Conservation (phyloP, 2,797 vertebrate species). For the Cuniculus paca region DNA sequence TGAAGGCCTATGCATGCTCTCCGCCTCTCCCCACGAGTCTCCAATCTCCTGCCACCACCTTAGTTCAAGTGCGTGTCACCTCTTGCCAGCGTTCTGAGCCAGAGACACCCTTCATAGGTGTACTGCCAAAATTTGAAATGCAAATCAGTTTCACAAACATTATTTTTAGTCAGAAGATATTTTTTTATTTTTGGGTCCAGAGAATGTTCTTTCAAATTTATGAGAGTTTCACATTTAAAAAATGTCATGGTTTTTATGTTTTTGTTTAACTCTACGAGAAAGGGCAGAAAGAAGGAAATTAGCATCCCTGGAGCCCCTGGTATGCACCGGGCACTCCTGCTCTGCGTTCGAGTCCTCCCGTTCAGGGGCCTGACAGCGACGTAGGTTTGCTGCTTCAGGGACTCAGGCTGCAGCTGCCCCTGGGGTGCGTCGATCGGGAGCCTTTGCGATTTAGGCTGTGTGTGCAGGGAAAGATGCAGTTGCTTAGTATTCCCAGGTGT, state of each 20-base stretch:
- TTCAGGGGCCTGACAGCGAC: not conserved
- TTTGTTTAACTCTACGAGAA: slow-evolving; percentile 76
- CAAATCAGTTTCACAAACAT: slow-evolving; percentile 83
- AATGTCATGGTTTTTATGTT: slow-evolving; percentile 77
- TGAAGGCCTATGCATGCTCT: slow-evolving; percentile 68
- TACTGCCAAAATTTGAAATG: slow-evolving; percentile 86
- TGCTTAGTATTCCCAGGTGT: not conserved
- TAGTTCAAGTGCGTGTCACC: slow-evolving; percentile 84
- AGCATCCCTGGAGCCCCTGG: slow-evolving; percentile 65
- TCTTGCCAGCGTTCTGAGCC: slow-evolving; percentile 83
- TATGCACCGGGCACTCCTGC: slow-evolving; percentile 24
- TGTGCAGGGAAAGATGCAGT: not conserved
- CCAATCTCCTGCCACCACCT: slow-evolving; percentile 84
- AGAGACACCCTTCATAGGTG: slow-evolving; percentile 85
- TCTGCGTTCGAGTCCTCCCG: not conserved
- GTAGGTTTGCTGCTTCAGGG: not conserved
- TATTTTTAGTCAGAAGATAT: slow-evolving; percentile 84
- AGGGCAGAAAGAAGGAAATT: slow-evolving; percentile 65
- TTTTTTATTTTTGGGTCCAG: slow-evolving; percentile 81
- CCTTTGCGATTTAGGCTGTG: not conserved
- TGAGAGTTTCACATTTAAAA: slow-evolving; percentile 80
- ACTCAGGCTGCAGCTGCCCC: not conserved
- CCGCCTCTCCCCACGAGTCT: slow-evolving; percentile 72
- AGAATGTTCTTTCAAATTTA: slow-evolving; percentile 83
- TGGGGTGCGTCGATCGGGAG: not conserved